These are phyloP conservation scores for Eonycteris spelaea DNA, from an alignment of 2,113 vertebrate species.

Conservation along the genomic window DNA sequence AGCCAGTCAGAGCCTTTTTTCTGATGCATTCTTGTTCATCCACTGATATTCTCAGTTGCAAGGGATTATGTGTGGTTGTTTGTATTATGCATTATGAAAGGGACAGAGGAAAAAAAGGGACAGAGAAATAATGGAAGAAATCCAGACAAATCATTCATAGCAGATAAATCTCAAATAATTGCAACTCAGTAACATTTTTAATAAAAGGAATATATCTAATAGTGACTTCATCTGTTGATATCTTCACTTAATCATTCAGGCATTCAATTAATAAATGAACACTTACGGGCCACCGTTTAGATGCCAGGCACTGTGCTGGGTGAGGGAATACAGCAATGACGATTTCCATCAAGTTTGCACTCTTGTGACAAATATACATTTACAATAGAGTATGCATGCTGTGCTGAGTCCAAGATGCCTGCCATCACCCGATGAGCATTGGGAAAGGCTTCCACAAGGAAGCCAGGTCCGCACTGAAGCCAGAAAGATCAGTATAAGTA, in stretches of 20 bases:
- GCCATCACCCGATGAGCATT: neutral
- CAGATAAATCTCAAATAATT: neutral
- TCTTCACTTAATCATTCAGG: neutral
- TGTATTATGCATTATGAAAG: slow-evolving; percentile 11
- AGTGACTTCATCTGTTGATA: neutral
- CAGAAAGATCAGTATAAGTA: neutral
- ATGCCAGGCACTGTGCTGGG: neutral
- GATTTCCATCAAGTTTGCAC: neutral
- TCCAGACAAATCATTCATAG: neutral
- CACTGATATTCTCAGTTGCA: neutral
- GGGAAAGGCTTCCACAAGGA: neutral
- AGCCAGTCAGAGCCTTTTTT: neutral
- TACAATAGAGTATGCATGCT: neutral
- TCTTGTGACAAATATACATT: neutral
- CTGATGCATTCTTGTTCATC: neutral
- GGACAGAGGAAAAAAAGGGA: neutral
- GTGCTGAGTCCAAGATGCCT: neutral
- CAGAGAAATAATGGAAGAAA: neutral
- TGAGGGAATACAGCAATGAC: rapidly evolving
- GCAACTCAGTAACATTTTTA: neutral
- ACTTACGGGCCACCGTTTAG: neutral
- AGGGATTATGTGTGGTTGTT: neutral
- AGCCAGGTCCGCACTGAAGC: neutral
- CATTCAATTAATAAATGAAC: neutral
- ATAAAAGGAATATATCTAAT: neutral